Base-by-base conservation (phyloP, 2,797 vertebrate species). In the Clarias fuscus region DNA sequence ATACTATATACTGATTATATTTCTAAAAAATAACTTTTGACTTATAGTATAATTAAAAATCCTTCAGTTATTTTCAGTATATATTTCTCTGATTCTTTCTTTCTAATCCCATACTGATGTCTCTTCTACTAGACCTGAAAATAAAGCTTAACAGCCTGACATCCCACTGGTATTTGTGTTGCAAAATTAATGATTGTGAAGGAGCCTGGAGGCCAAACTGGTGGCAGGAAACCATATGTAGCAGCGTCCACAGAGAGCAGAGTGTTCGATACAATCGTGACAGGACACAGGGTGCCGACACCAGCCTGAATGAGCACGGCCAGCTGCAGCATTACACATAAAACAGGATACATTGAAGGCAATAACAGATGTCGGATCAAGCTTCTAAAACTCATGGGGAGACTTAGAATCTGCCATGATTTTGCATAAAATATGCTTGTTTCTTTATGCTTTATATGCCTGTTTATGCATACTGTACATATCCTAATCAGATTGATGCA, bases 281-380 rank as follows among this genome's bases (percentile, higher is more conserved):
- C 70, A 82, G 53, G 33, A 53, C 64, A 33, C 89, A 86, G 56
- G 43, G 58, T 77, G 53, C 78, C n/a, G 33, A 56, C 30, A 84
- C 59, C 79, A 59, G 40, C n/a, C 64, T 61, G 72, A 86, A 73
- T 76, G 53, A 73, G 82, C 61, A 84, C 48, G 27, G 6, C 62
- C 68, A 84, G 80, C 87, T 83, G 76, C 72, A 86, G 79, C 77
- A n/a, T 85, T 76, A 85, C 43, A 81, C 22, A 87, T 40, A 56
- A 58, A 68, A 56, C n/a, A 73, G 30, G 40, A 68, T 33, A 73
- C 72, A 59, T 84, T 73, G 79, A 30, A 77, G 56, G 53, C 58
- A 78, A 79, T 40, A 86, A 22, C 64, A 53, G 56, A 82, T 78
- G 48, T 65, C 62, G 53, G 33, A 40, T 77, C 76, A 81, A 56